Base-by-base conservation (phyloP, 2,888 invertebrate species). In the Synanthedon andrenaeformis region DNA sequence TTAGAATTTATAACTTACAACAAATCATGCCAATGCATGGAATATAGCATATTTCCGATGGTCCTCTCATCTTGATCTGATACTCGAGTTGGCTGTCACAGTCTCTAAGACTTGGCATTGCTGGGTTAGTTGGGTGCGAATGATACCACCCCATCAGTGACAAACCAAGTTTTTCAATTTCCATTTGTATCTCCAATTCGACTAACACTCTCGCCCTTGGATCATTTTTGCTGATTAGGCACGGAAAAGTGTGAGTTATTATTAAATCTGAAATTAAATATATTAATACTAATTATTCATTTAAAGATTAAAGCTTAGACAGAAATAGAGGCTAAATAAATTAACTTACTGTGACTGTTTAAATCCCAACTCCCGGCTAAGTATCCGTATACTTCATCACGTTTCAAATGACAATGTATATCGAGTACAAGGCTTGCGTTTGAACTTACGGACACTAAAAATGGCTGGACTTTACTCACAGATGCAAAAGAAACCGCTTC, bases 361-460 rank as follows among this genome's bases (percentile, higher is more conserved):
- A 96, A 92, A 80, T 98, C 98, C 98, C 98, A 98, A 55, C 93
- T 93, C 3, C 98, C 98, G 52, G 95, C 98, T 52, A 98, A 85
- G 77, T 98, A 98, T n/a, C 98, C 98, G 69, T 96, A 95, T 12
- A 97, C 95, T 88, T 98, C 98, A 64, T 94, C 94, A 70, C 93
- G 94, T n/a, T 95, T 96, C 64, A 98, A 89, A 79, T 98, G 97
- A 70, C 96, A 95, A 76, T 98, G 98, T 65, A 98, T 94, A 78
- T 98, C 97, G 70, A 97, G 93, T 57, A 97, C 89, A 17, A 97
- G 88, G 56, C 94, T 91, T 2, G 96, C 94, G 68, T 96, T 96
- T 19, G 96, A 94, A 55, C 94, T 93, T 57, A 97, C 90, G 17
- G 95, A 94, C 5, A 98, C 92, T 54, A 95, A 84, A 77, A 98